Evolutionary conservation across 2,113 vertebrate genomes (phyloP).

Genomic region (Cacatua alba): DNA sequence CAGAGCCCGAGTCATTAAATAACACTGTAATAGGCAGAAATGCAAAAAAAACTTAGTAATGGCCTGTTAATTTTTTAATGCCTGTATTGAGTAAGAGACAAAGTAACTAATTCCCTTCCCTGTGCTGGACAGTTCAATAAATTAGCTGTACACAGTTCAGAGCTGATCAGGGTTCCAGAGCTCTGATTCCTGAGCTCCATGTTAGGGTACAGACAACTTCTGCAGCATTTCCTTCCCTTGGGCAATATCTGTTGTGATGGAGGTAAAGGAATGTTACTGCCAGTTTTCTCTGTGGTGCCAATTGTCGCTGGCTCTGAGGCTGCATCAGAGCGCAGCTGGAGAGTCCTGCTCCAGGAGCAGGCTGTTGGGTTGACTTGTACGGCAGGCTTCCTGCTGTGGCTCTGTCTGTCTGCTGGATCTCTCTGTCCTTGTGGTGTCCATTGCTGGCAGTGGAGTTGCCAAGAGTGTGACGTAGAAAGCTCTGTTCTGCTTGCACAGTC

Average conservation of each 20-base stretch:
- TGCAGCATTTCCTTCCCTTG: neutral
- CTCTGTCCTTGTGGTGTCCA: fast-evolving
- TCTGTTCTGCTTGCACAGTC: neutral
- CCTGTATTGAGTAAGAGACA: neutral
- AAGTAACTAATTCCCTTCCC: neutral
- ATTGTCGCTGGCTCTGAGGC: neutral
- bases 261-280: neutral
- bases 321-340: neutral
- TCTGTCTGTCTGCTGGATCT: neutral
- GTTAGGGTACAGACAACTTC: neutral
- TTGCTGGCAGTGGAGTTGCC: neutral
- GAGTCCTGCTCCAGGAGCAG: neutral
- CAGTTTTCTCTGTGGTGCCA: neutral
- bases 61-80: conserved; percentile 18
- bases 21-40: neutral
- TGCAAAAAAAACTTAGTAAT: neutral
- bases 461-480: neutral
- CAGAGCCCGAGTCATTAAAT: neutral
- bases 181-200: neutral
- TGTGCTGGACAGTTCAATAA: neutral
- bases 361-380: neutral
- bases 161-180: neutral
- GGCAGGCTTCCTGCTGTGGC: neutral
- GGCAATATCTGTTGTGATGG: neutral
- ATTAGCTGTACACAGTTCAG: neutral